A percentile compares a stretch with the other conserved stretches of the same genome.
phyloP scores from a whole-genome alignment of 2,888 invertebrate genomes.

The Limnephilus rhombicus region DNA sequence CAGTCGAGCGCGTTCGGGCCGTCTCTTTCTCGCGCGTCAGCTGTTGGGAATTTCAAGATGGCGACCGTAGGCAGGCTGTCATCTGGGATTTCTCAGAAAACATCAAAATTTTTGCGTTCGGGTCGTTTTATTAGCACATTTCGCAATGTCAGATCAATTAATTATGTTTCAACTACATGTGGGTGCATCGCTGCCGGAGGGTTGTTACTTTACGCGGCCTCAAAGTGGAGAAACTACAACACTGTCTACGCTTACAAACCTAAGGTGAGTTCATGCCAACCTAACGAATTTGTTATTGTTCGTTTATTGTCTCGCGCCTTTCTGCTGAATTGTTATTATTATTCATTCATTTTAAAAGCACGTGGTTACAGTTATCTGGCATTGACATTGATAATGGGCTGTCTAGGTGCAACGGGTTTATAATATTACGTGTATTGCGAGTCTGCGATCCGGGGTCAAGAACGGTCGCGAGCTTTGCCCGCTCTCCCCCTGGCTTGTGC shows the following conservation, averaged over 20 bases:
- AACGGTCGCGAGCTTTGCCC: neutral
- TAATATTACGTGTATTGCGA: conserved; percentile 11
- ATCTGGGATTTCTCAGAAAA: conserved; percentile 74
- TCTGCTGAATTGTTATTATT: conserved; percentile 24
- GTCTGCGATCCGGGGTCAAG: conserved; percentile 22
- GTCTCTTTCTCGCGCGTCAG: conserved; percentile 74
- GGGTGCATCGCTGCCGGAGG: conserved; percentile 74
- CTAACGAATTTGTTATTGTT: conserved; percentile 21
- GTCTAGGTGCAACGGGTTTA: conserved; percentile 19
- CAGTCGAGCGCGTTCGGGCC: conserved; percentile 62
- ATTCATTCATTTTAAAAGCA: conserved; percentile 37
- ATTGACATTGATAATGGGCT: conserved; percentile 46
- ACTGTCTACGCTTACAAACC: conserved; percentile 76
- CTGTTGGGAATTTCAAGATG: conserved; percentile 75
- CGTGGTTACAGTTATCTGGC: conserved; percentile 53
- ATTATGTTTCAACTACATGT: conserved; percentile 72
- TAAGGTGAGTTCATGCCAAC: conserved; percentile 72
- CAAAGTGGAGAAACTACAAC: conserved; percentile 71
- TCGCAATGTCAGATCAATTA: conserved; percentile 70
- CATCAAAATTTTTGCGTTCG: conserved; percentile 70
- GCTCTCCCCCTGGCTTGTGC: neutral
- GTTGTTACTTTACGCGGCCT: conserved; percentile 72
- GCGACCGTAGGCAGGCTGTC: conserved; percentile 75
- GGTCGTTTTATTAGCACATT: conserved; percentile 71
- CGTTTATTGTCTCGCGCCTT: conserved; percentile 7